A percentile compares a stretch with the other conserved stretches of the same genome.
phyloP scores from a whole-genome alignment of 2,888 invertebrate species.

The Plemyria rubiginata region DNA sequence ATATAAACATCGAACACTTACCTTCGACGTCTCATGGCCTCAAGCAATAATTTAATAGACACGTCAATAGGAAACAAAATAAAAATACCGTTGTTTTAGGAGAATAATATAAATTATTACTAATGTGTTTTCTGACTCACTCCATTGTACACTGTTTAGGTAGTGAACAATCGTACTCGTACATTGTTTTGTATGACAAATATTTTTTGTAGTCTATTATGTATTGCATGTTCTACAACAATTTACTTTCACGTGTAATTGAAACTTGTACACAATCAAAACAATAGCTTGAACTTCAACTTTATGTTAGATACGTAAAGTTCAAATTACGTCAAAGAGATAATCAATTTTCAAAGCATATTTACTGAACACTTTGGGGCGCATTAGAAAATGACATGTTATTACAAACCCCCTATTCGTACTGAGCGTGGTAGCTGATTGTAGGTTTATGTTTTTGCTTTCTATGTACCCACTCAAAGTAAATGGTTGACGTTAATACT shows the following conservation, averaged over 20 bases:
- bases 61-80: neutral
- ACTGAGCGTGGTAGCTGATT: neutral
- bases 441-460: neutral
- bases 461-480: neutral
- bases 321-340: slow-evolving; percentile 7
- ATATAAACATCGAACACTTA: neutral
- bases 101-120: neutral
- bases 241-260: slow-evolving; percentile 17
- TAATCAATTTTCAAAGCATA: neutral
- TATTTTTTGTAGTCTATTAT: slow-evolving; percentile 6
- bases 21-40: neutral
- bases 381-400: slow-evolving; percentile 28
- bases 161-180: neutral
- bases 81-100: too few relatives aligned
- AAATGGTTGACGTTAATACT: too few relatives aligned
- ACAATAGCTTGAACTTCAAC: neutral
- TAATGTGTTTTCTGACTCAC: neutral
- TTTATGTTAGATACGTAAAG: neutral
- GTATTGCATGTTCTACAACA: slow-evolving; percentile 20
- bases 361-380: slow-evolving; percentile 14
- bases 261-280: slow-evolving; percentile 1
- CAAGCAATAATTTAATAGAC: neutral
- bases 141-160: slow-evolving; percentile 1
- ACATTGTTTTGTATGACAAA: slow-evolving; percentile 15
- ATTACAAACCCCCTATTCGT: slow-evolving; percentile 22